Conservation (phyloP, 2,888 invertebrate species). For the Apamea sordens region DNA sequence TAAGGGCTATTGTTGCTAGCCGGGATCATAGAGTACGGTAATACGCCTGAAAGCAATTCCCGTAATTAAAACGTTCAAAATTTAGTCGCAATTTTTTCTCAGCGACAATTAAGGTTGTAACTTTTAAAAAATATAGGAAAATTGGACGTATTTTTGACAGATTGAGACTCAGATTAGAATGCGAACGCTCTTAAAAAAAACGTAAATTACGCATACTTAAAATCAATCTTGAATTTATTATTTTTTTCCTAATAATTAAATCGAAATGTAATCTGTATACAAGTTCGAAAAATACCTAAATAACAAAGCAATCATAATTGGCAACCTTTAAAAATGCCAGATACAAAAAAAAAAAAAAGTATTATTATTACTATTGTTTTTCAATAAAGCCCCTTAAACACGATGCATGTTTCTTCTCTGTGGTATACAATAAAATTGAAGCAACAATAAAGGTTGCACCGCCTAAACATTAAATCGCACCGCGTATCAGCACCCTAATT, state of each 20-base stretch:
- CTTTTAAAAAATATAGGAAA: background rate
- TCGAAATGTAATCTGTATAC: background rate
- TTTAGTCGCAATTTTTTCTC: background rate
- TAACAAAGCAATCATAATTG: background rate
- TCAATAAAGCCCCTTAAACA: background rate
- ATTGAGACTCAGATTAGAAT: background rate
- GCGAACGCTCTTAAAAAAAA: background rate
- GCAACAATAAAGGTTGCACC: background rate
- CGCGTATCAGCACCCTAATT: too few species aligned
- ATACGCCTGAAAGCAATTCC: background rate
- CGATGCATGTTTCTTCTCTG: background rate
- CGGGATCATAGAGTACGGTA: too few species aligned
- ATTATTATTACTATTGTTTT: background rate
- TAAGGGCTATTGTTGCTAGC: constrained; percentile 9
- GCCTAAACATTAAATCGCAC: background rate
- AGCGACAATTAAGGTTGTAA: background rate
- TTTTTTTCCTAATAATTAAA: background rate
- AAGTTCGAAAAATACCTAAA: background rate
- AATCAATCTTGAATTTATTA: too few species aligned
- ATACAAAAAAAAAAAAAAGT: background rate
- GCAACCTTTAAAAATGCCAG: background rate
- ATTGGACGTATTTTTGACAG: background rate
- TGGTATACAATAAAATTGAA: background rate
- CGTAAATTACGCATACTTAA: background rate
- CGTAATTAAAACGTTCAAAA: background rate